phyloP scores from a whole-genome alignment of 2,797 vertebrate genomes.

The Glossophaga mutica region DNA sequence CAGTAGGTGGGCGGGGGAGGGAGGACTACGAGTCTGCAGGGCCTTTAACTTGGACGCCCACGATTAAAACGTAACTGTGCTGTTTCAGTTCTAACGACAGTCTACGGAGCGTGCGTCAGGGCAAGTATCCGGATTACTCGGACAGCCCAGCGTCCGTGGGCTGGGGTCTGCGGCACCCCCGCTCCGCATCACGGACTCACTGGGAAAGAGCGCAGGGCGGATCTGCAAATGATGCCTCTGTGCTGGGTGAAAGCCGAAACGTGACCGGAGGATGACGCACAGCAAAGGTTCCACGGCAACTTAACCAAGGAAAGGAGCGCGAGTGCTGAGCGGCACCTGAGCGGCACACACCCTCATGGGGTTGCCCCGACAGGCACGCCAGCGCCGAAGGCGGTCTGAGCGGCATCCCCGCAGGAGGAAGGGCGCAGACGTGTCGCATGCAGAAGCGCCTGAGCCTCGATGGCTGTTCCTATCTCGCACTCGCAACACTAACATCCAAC shows the following conservation, averaged over 20 bases:
- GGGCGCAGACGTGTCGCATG: background rate
- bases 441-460: background rate
- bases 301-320: background rate
- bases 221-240: background rate
- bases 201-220: background rate
- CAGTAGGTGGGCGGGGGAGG: background rate
- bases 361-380: background rate
- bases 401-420: accelerated
- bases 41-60: background rate
- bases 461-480: background rate
- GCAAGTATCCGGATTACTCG: background rate
- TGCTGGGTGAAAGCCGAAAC: background rate
- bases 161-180: background rate
- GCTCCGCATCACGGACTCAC: too few relatives aligned
- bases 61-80: background rate
- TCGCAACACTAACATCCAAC: background rate
- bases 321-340: accelerated
- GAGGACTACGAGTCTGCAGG: background rate
- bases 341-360: accelerated
- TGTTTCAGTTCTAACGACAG: background rate
- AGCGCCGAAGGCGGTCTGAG: accelerated
- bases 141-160: background rate
- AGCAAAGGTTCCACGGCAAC: background rate
- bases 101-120: background rate
- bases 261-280: background rate